Conservation (phyloP, 2,888 invertebrate genomes). For the Ophioninae sp. region DNA sequence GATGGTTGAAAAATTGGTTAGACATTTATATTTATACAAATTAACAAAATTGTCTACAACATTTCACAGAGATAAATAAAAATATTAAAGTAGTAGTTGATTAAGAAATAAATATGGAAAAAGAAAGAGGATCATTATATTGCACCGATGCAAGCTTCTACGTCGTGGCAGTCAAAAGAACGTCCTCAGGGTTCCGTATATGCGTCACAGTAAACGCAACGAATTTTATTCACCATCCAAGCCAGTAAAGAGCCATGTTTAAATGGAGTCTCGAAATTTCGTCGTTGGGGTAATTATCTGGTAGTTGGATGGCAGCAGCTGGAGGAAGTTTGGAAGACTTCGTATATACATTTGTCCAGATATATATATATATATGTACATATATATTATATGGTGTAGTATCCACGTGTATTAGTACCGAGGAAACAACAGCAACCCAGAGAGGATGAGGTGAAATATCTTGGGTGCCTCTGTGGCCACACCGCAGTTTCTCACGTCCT, state of each 20-base stretch:
- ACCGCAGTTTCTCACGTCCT: slow-evolving; percentile 58
- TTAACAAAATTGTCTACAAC: too few relatives aligned
- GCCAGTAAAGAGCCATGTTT: slow-evolving; percentile 41
- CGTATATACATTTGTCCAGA: too few relatives aligned
- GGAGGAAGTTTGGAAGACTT: slow-evolving; percentile 7
- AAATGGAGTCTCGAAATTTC: slow-evolving; percentile 50
- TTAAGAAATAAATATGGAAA: too few relatives aligned
- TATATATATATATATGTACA: not conserved
- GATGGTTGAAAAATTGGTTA: too few relatives aligned
- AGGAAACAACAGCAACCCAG: slow-evolving; percentile 25
- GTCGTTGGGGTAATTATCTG: slow-evolving; percentile 58
- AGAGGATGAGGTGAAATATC: slow-evolving; percentile 44
- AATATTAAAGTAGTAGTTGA: too few relatives aligned
- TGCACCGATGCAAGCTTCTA: too few relatives aligned
- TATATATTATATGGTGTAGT: not conserved
- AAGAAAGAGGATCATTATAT: too few relatives aligned
- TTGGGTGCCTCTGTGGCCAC: slow-evolving; percentile 46
- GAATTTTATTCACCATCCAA: slow-evolving; percentile 41
- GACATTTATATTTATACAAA: too few relatives aligned
- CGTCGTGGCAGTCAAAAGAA: not conserved
- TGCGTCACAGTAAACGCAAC: slow-evolving; percentile 21
- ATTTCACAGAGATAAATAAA: too few relatives aligned
- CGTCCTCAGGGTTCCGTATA: slow-evolving; percentile 17
- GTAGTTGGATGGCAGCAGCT: slow-evolving; percentile 37
- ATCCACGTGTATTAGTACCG: slow-evolving; percentile 16